These are phyloP conservation scores for Microplitis demolitor DNA, from an alignment of 1,140 invertebrate genomes.

Conservation along the genomic window DNA sequence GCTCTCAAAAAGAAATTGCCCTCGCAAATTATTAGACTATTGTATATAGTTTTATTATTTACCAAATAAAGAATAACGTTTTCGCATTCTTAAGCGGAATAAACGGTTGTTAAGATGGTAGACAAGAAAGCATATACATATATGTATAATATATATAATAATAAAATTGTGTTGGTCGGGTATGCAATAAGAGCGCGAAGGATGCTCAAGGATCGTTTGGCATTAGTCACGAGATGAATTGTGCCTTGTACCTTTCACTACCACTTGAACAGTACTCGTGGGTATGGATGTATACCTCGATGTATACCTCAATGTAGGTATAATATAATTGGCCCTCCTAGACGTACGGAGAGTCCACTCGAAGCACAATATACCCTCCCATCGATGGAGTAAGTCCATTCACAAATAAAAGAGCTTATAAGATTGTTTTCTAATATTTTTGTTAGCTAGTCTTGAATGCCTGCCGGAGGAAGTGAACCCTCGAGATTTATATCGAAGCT, in stretches of 20 bases:
- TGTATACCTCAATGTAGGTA: slow-evolving; percentile 19
- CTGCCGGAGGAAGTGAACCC: slow-evolving; percentile 45
- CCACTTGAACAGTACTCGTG: not conserved
- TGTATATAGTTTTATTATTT: too few relatives aligned
- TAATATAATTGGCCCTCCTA: slow-evolving; percentile 42
- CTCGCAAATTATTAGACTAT: too few relatives aligned
- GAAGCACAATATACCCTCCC: slow-evolving; percentile 41
- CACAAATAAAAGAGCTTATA: slow-evolving; percentile 29
- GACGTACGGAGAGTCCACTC: slow-evolving; percentile 34
- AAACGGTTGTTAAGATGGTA: slow-evolving; percentile 8
- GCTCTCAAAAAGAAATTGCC: too few relatives aligned
- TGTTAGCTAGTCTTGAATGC: slow-evolving; percentile 44
- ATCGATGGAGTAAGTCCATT: slow-evolving; percentile 42
- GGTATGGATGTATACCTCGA: not conserved
- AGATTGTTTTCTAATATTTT: slow-evolving; percentile 53
- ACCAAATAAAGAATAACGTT: slow-evolving; percentile 16
- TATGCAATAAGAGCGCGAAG: slow-evolving; percentile 6
- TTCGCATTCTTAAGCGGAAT: slow-evolving; percentile 2
- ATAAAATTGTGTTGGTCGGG: not conserved
- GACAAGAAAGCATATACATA: not conserved
- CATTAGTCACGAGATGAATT: slow-evolving; percentile 34
- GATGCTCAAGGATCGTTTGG: slow-evolving; percentile 26
- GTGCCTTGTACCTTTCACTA: not conserved
- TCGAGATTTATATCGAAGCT: slow-evolving; percentile 49
- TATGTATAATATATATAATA: not conserved